Base-by-base conservation (phyloP, 2,797 vertebrate species). In the Phataginus tetradactyla region DNA sequence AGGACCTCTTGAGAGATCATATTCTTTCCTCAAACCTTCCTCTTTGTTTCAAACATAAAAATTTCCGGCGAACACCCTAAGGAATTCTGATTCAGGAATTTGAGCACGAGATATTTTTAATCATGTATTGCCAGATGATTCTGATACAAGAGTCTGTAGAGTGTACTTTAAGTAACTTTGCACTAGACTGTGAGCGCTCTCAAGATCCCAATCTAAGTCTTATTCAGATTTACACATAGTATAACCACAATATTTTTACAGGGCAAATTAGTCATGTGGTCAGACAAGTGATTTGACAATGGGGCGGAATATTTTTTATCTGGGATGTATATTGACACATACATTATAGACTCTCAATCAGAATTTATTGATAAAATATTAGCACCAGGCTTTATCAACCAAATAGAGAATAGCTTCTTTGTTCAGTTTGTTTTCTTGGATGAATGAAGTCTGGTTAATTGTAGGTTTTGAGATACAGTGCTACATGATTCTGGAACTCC, bases 31-130 rank as follows among this genome's bases (percentile, higher is more conserved):
- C 27, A 29, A 49, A 45, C 15, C 15, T 64, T 83, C 20, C 20
- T 42, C 25, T 64, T 80, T 42, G 39, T 64, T 51, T 96, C n/a
- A 83, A 95, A 78, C 10, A 39, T 39, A 42, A 86, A 86, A 13
- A 3, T 72, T 94, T 89, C 37, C 32, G 74, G 9, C 45, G 34
- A 90, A 32, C 1, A 69, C 3, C 27, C 23, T 71, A 53, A 88
- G 49, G 72, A n/a, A 72, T 86, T 78, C 7, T 68, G 72, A 80
- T 69, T 77, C 32, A 61, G 45, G 25, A 86, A 17, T 27, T 86
- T 34, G 1, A 34, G 42, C 15, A n/a, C 5, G 77, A 32, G 42
- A 61, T 17, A 63, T 80, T 55, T 29, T 6, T 53, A 86, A 17
- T 71, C 49, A 45, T 39, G 20, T 59, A 4, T 66, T 29, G 27